Evolutionary conservation across 1,140 invertebrate species (phyloP).

Genomic region (Scaptodrosophila lebanonensis): DNA sequence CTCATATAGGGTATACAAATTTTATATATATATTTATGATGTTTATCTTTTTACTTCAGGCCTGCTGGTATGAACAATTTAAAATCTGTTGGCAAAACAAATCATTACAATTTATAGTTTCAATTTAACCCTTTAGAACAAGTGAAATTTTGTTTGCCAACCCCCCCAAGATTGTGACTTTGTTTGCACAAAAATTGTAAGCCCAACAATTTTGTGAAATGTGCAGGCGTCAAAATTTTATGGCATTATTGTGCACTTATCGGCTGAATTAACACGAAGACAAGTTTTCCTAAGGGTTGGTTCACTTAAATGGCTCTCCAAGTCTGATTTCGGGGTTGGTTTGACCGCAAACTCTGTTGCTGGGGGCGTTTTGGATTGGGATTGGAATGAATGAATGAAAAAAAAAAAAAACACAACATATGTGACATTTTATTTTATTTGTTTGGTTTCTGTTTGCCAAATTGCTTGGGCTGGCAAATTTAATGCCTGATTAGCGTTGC

Average conservation of each 20-base stretch:
- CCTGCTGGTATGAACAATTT: constrained; percentile 50
- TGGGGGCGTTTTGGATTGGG: no score
- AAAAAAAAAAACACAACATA: no score
- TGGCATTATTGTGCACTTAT: constrained; percentile 71
- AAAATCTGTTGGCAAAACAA: constrained; percentile 31
- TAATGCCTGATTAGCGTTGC: constrained; percentile 52
- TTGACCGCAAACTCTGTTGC: constrained; percentile 50
- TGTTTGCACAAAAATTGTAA: constrained; percentile 52
- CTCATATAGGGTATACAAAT: no score
- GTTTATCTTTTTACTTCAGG: constrained; percentile 8
- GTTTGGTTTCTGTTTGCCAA: constrained; percentile 37
- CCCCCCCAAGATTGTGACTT: constrained; percentile 1
- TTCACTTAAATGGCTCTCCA: no score
- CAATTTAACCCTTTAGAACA: constrained; percentile 1
- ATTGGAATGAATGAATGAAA: no score
- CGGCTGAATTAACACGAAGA: constrained; percentile 62
- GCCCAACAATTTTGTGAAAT: constrained; percentile 45
- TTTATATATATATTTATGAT: no score
- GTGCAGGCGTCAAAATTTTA: constrained; percentile 36
- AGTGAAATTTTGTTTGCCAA: no score
- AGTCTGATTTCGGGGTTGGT: no score
- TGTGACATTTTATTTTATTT: constrained; percentile 58
- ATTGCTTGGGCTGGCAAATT: constrained; percentile 31
- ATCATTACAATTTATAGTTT: constrained; percentile 19
- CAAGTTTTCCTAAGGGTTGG: constrained; percentile 20